These are phyloP conservation scores for Perdita meconis DNA, from an alignment of 2,888 invertebrate genomes.

Conservation along the genomic window DNA sequence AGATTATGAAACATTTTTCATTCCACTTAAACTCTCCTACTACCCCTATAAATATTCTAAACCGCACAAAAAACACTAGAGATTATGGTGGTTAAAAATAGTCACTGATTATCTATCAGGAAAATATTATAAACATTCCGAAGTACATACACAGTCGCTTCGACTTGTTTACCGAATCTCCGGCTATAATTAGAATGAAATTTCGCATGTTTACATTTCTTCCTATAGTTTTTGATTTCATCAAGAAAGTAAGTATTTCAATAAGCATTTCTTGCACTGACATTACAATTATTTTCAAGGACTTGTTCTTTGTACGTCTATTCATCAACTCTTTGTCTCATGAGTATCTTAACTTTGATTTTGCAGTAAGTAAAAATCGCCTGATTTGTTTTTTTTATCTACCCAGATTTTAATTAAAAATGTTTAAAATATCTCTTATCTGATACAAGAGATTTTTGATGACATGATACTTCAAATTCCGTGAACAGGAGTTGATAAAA, in stretches of 20 bases:
- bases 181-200: neutral
- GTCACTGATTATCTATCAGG: too few relatives aligned
- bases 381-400: neutral
- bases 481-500: neutral
- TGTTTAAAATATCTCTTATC: slow-evolving; percentile 19
- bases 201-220: neutral
- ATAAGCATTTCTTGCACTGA: neutral
- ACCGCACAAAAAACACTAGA: too few relatives aligned
- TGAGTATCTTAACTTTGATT: neutral
- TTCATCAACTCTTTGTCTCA: slow-evolving; percentile 3
- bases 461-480: slow-evolving; percentile 19
- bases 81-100: too few relatives aligned
- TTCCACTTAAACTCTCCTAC: too few relatives aligned
- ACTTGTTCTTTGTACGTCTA: neutral
- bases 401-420: slow-evolving; percentile 6
- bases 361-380: neutral
- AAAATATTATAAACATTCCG: too few relatives aligned
- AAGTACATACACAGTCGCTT: too few relatives aligned
- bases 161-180: too few relatives aligned
- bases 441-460: neutral
- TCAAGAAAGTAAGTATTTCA: neutral
- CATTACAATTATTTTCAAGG: neutral
- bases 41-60: too few relatives aligned
- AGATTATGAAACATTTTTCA: too few relatives aligned
- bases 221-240: neutral